These are phyloP conservation scores for Columbina picui DNA, from an alignment of 2,113 vertebrate species.

Conservation along the genomic window DNA sequence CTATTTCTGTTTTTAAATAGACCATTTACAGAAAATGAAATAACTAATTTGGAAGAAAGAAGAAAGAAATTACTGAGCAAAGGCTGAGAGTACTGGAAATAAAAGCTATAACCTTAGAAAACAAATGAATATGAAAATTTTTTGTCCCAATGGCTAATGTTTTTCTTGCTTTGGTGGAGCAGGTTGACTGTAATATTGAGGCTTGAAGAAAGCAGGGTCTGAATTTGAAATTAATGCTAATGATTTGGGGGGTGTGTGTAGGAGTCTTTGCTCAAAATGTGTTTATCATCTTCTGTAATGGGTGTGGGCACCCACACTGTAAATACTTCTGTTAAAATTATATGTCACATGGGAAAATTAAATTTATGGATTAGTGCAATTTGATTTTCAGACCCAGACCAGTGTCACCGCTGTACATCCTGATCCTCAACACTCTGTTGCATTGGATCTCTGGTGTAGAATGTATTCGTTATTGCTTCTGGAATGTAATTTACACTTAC, in stretches of 20 bases:
- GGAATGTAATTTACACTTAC: background rate
- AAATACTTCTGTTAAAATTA: background rate
- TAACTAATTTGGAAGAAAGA: background rate
- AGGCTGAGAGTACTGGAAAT: background rate
- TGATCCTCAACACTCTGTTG: background rate
- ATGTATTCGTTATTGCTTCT: background rate
- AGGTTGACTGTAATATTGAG: background rate
- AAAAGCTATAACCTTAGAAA: background rate
- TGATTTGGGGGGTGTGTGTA: background rate
- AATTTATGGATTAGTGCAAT: background rate
- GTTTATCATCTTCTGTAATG: background rate
- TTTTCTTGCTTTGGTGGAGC: background rate
- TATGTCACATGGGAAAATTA: background rate
- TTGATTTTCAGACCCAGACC: background rate
- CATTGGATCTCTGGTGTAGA: background rate
- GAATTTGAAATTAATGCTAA: constrained; percentile 19
- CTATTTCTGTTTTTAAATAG: background rate
- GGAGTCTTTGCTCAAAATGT: background rate
- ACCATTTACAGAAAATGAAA: background rate
- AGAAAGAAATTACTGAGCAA: background rate
- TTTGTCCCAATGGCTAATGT: background rate
- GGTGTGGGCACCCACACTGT: background rate
- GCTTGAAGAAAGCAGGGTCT: background rate
- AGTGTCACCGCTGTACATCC: background rate
- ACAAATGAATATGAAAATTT: background rate